Evolutionary conservation across 2,888 invertebrate species (phyloP), one percentile per base, ranked within the genome.

Genomic region (Flexamia atlantica): DNA sequence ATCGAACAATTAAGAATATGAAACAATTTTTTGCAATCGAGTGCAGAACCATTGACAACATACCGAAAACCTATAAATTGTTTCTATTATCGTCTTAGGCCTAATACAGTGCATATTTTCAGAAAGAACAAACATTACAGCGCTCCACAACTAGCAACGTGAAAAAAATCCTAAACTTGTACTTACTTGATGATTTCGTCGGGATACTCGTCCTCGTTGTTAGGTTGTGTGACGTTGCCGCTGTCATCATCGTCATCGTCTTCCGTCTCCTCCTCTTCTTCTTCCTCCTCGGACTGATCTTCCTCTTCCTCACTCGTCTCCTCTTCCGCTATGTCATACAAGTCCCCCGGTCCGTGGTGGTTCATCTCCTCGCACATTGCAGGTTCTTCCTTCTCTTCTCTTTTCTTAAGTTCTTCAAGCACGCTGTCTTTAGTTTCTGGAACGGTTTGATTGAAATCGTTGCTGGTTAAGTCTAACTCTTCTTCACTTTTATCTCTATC

Each of bases 201-300:
- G 0, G 82, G 74, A 12, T 74, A 74, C 23, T 57, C 74, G 46
- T 83, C 82, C 25, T 83, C 82, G 23, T 57, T 74, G 57, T 74
- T 83, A 2, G 82, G 57, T 23, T 53, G 79, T 4, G 79, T 79
- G 32, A 79, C 79, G 23, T 79, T 79, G 17, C 79, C 79, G 23
- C 79, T 79, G 79, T 79, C 79, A n/a, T 79, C 79, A 57, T 79
- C 79, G 30, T 76, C 76, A 20, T 92, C 88, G 93, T 93, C 64
- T 1, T 85, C 84, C 2, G 74, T 76, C 12, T 81, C 85, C 5
- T 83, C 84, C 2, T 85, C 85, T 9, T 81, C 84, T 1, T 83
- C 84, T 9, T 86, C 85, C 10, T 81, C 84, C 25, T 80, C 80
- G 9, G 83, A 81, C 5, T 81, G 70, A 20, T 82, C 82, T 30